Conservation (phyloP, 2,113 vertebrate species). For the Elephas maximus region DNA sequence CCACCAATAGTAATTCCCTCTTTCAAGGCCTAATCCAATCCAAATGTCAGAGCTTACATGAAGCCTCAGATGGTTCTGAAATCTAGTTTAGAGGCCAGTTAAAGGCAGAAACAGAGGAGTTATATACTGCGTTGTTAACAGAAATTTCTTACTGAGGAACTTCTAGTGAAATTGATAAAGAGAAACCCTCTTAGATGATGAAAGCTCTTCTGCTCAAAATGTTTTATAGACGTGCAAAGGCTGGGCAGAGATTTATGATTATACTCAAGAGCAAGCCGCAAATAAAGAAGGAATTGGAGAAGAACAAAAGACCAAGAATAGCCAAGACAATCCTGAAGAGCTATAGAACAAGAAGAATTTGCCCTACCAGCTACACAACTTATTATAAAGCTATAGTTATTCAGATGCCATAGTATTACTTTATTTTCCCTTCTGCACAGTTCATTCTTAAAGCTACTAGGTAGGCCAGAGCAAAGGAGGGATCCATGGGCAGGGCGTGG, state of each 20-base stretch:
- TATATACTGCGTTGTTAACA: conserved; percentile 30
- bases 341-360: not conserved
- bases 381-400: not conserved
- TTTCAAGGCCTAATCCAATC: not conserved
- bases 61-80: not conserved
- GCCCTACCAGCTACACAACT: not conserved
- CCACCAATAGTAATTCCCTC: not conserved
- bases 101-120: not conserved
- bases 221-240: not conserved
- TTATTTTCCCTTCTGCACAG: not conserved
- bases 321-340: not conserved
- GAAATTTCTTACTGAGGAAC: not conserved
- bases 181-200: not conserved
- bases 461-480: not conserved
- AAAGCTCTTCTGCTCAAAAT: conserved; percentile 43
- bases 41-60: not conserved
- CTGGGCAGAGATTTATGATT: conserved; percentile 11
- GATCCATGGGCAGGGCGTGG: not conserved
- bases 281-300: conserved; percentile 4
- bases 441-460: not conserved
- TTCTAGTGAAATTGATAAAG: conserved; percentile 37
- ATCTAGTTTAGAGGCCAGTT: not conserved
- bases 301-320: not conserved
- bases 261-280: conserved; percentile 22
- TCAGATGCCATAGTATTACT: not conserved